These are phyloP conservation scores for Botrylloides violaceus DNA, from an alignment of 23 tunicate genomes.

Conservation along the genomic window DNA sequence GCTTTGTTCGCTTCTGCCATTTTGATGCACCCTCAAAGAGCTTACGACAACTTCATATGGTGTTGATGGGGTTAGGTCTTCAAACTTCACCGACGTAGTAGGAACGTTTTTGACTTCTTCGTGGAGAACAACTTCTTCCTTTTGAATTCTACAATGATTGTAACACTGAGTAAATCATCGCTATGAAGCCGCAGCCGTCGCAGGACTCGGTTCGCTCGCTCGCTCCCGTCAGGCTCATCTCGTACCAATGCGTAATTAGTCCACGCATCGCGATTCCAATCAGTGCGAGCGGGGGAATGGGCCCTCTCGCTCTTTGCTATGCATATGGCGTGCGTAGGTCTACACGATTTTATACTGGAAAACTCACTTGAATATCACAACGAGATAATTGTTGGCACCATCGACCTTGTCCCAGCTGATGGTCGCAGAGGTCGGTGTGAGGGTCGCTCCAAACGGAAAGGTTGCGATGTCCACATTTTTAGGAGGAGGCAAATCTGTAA, in stretches of 20 bases:
- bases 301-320: no score
- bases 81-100: neutral
- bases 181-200: no score
- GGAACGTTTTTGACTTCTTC: slow-evolving; percentile 16
- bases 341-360: no score
- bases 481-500: slow-evolving; percentile 5
- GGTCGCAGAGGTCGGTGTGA: neutral
- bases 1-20: slow-evolving; percentile 5
- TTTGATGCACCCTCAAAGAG: neutral
- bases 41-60: slow-evolving; percentile 5
- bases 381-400: neutral
- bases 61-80: neutral
- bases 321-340: no score
- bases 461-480: neutral
- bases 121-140: slow-evolving; percentile 10
- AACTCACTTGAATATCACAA: neutral
- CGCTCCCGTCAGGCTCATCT: no score
- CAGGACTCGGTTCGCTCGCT: no score
- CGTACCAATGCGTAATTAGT: no score
- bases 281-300: no score
- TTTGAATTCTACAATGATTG: neutral
- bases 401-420: neutral
- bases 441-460: neutral
- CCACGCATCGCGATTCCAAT: no score
- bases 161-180: no score